phyloP scores from a whole-genome alignment of 2,888 invertebrate genomes.

The Argyra leucocephala region DNA sequence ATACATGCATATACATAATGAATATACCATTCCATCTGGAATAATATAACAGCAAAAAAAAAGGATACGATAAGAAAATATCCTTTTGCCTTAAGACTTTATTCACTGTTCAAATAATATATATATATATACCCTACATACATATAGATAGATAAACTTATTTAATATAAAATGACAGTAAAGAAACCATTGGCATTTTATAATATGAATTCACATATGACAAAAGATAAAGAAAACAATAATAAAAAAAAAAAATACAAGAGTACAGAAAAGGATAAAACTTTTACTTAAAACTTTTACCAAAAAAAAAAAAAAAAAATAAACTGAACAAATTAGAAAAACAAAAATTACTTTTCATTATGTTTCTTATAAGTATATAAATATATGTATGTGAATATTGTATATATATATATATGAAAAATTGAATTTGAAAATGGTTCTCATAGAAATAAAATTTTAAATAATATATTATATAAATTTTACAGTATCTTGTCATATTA shows the following conservation, averaged over 20 bases:
- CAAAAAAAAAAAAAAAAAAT: background rate
- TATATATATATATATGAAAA: background rate
- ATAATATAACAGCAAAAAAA: too few species aligned
- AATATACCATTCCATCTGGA: too few species aligned
- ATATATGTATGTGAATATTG: background rate
- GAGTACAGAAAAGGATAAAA: background rate
- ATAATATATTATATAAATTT: too few species aligned
- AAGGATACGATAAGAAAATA: background rate
- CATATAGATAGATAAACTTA: background rate
- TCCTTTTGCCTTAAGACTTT: conserved; percentile 1
- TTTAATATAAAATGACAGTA: conserved; percentile 4
- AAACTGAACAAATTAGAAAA: background rate
- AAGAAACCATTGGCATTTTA: conserved; percentile 6
- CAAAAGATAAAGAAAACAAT: background rate
- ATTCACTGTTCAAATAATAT: background rate
- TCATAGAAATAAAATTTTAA: too few species aligned
- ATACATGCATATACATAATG: too few species aligned
- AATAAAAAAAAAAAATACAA: background rate
- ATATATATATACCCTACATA: background rate
- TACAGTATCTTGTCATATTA: too few species aligned
- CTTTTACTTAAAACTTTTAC: background rate
- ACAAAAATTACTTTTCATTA: background rate
- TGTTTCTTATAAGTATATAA: background rate
- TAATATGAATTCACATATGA: background rate
- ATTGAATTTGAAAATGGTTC: too few species aligned